A percentile compares a stretch with the other conserved stretches of the same genome.
phyloP scores from a whole-genome alignment of 2,888 invertebrate species.

The Ennomos erosarius region DNA sequence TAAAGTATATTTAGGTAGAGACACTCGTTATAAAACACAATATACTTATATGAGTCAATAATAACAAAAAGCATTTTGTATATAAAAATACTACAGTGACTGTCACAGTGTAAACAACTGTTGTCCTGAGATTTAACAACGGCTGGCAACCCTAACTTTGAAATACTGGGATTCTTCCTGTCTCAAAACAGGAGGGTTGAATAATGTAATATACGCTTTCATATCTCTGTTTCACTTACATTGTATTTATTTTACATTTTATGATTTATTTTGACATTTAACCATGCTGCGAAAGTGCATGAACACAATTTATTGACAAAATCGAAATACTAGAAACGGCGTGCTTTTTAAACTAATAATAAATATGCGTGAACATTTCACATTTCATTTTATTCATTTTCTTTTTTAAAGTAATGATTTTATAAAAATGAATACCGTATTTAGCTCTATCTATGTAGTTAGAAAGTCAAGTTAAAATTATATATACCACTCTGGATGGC shows the following conservation, averaged over 20 bases:
- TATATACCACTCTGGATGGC: no score
- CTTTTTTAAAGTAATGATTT: no score
- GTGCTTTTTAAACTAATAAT: conserved; percentile 3
- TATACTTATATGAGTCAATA: no score
- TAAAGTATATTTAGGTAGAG: no score
- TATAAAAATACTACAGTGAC: no score
- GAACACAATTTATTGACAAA: conserved; percentile 11
- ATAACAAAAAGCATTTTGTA: no score
- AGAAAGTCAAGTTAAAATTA: no score
- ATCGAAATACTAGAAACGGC: background rate
- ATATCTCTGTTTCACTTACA: conserved; percentile 40
- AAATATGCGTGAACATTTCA: no score
- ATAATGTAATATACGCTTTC: conserved; percentile 45
- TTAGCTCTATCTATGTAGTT: background rate
- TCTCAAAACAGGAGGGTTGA: conserved; percentile 43
- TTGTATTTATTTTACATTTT: conserved; percentile 43
- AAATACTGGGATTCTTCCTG: conserved; percentile 43
- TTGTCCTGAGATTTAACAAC: conserved; percentile 6
- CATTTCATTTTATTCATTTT: no score
- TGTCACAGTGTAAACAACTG: no score
- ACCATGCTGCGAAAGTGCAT: background rate
- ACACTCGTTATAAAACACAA: no score
- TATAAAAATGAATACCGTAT: background rate
- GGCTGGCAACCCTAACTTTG: conserved; percentile 6
- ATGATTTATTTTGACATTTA: conserved; percentile 31